A percentile compares a stretch with the other conserved stretches of the same genome.
These are phyloP conservation scores for Huso huso DNA, from an alignment of 2,797 vertebrate genomes.

Conservation along the genomic window DNA sequence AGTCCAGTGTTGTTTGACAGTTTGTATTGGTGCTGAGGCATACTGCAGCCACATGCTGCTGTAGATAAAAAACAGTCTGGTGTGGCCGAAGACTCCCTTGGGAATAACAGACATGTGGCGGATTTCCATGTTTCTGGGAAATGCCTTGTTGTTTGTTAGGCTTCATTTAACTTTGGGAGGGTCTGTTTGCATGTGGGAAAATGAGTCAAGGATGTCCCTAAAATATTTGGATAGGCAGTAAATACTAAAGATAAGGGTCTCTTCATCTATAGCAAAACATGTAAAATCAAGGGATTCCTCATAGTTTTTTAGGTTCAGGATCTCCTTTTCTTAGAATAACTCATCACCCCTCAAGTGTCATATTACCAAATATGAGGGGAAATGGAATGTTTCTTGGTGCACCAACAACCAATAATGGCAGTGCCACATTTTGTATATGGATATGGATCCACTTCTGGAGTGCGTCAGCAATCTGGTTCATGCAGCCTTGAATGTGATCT, in stretches of 20 bases:
- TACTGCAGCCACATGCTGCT: neutral
- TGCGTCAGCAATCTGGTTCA: too few relatives aligned
- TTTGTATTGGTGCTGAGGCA: too few relatives aligned
- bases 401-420: too few relatives aligned
- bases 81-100: neutral
- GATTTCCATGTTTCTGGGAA: neutral
- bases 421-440: too few relatives aligned
- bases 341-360: too few relatives aligned
- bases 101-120: constrained; percentile 5
- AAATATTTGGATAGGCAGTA: constrained; percentile 20
- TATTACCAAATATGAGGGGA: too few relatives aligned
- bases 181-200: constrained; percentile 18
- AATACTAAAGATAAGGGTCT: neutral
- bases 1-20: too few relatives aligned
- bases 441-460: too few relatives aligned
- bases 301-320: constrained; percentile 15
- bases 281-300: constrained; percentile 11
- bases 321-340: too few relatives aligned
- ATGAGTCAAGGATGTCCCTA: constrained; percentile 9
- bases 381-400: too few relatives aligned
- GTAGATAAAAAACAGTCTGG: neutral
- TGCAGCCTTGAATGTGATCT: too few relatives aligned
- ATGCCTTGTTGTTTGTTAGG: constrained; percentile 12
- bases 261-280: constrained; percentile 14
- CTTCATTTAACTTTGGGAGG: constrained; percentile 12